Evolutionary conservation across 2,797 vertebrate species (phyloP), one percentile per base, ranked within the genome.

Genomic region (Enteromius treurensis): DNA sequence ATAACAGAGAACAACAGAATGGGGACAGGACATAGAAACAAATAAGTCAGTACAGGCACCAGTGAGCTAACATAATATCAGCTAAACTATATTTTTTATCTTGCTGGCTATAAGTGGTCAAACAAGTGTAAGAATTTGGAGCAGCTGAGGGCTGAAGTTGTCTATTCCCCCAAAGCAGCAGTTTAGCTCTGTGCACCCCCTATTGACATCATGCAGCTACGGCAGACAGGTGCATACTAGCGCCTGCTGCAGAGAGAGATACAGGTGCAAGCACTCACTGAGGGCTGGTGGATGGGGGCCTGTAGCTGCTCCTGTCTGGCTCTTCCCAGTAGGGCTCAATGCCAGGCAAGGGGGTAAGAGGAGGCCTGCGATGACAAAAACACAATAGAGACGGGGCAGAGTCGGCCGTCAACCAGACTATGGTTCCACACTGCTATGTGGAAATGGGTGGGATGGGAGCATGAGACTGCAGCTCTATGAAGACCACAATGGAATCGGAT

Each of bases 291-390:
- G 94, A 95, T 87, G 95, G 95, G 93, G 95, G 94, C 91, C 95
- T 94, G 95, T 93, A 95, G 95, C 93, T 96, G 95, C 94, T 95
- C 94, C 95, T 95, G 93, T 95, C 94, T 92, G 94, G 94, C 92
- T 94, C 94, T 91, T 96, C 95, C 95, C 95, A 96, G 92, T 95
- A 96, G 94, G 95, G 95, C 94, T 95, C 95, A 95, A 94, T 94
- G 94, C 95, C 95, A 89, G 95, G 95, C 94, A 96, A 95, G 90
- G 95, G 95, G 94, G 95, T 95, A 91, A 96, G 95, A 95, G 95
- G 95, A 95, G 95, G 95, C 93, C 95, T 96, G 95, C 93, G 94
- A 88, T 93, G 92, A 93, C 94, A 79, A 79, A 96, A 90, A 96
- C 92, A 91, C 86, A 95, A 94, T 94, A 91, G 91, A 95, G 92